These are phyloP conservation scores for Okapia johnstoni DNA, from an alignment of 2,113 vertebrate genomes.

Conservation along the genomic window DNA sequence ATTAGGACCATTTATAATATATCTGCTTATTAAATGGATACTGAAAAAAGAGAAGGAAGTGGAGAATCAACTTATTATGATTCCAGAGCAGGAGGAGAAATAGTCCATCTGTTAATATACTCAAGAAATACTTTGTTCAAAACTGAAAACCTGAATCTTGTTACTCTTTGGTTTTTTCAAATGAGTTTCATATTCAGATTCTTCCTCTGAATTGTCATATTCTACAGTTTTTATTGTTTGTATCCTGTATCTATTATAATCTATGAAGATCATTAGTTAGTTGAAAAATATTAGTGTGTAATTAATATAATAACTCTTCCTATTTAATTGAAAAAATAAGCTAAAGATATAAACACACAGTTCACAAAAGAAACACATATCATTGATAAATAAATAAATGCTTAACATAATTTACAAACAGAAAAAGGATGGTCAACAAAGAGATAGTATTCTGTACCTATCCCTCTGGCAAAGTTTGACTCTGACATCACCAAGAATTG, in stretches of 20 bases:
- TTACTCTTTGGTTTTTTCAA: background rate
- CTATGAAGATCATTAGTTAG: background rate
- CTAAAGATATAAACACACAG: background rate
- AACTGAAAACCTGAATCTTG: background rate
- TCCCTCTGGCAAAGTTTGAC: background rate
- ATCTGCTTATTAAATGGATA: background rate
- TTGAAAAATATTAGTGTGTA: background rate
- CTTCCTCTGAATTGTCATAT: background rate
- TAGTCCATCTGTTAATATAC: background rate
- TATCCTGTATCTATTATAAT: background rate
- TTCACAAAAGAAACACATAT: background rate
- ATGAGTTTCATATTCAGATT: background rate
- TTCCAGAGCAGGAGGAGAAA: background rate
- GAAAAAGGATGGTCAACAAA: background rate
- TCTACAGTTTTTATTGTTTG: background rate
- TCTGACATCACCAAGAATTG: background rate
- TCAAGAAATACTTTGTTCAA: slow-evolving; percentile 5
- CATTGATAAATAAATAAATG: background rate
- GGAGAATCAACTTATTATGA: slow-evolving; percentile 33
- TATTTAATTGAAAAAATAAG: background rate
- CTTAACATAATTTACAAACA: background rate
- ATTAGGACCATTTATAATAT: background rate
- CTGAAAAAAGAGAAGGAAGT: background rate
- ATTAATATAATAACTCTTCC: background rate
- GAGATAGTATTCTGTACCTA: background rate